Base-by-base conservation (phyloP, 2,797 vertebrate species). In the Gymnothorax reevesii region DNA sequence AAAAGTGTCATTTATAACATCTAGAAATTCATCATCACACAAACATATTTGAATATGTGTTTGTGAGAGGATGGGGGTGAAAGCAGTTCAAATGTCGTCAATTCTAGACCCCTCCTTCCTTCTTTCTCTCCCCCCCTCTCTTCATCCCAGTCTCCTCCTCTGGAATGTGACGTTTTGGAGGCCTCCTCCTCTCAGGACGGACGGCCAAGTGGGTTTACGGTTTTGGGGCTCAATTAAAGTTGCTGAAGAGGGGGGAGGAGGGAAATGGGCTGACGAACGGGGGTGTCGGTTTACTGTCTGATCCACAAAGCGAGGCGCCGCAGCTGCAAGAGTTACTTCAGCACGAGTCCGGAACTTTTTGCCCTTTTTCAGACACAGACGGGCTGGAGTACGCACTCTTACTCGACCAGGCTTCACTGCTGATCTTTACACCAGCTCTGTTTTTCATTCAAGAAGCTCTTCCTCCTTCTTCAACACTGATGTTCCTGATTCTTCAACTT, bases 61-160 rank as follows among this genome's bases (percentile, higher is more conserved):
- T 13, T 55, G 57, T 83, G 13, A 13, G 7, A 27, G 57, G 42
- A 33, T 49, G 59, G 52, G 60, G 57, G 80, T 33, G 59, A 60
- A 57, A 83, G 82, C 55, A 42, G 57, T 17, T 83, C 55, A 59
- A 33, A 83, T 55, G 8, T 25, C 22, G 52, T 80, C 77, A 80
- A 80, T 2, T 7, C 52, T 54, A 80, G 6, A 55, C 52, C 52
- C 49, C 49, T 80, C 22, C 77, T 80, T 49, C 27, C 17, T 60
- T 27, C 33, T 69, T 25, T 55, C 52, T 22, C 77, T 42, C 85
- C 83, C 42, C 79, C 60, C 66, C 83, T 79, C 84, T 86, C 84
- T 88, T 64, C 87, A 54, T 83, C 86, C 66, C 85, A 83, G 84
- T 88, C 90, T 88, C 90, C 89, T 85, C 88, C 90, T 88, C 91